Percentiles rank a stretch among this genome's conserved stretches.
Conservation (phyloP, 2,797 vertebrate genomes). For the Phylloscopus collybita region DNA sequence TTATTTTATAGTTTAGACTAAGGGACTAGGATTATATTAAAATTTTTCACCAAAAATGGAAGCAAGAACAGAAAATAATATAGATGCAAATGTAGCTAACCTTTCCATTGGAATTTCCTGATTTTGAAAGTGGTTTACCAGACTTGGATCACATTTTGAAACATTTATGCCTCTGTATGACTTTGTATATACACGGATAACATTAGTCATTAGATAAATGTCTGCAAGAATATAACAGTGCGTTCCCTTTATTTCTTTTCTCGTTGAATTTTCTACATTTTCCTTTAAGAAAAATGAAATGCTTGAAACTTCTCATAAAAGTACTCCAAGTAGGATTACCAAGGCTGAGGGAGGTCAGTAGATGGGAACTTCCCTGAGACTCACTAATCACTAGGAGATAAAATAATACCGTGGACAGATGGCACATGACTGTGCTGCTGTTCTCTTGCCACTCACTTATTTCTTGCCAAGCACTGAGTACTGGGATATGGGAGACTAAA, state of each 20-base stretch:
- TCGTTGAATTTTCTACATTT: neutral
- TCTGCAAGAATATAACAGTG: neutral
- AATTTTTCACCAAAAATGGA: constrained; percentile 20
- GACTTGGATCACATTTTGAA: constrained; percentile 32
- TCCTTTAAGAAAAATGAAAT: neutral
- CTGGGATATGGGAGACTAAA: neutral
- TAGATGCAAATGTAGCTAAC: constrained; percentile 26
- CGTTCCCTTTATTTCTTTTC: neutral
- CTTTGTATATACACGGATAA: constrained; percentile 18
- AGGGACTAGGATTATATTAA: neutral
- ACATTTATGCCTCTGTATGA: constrained; percentile 1
- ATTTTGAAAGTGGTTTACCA: constrained; percentile 59
- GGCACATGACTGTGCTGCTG: neutral
- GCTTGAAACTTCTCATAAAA: neutral
- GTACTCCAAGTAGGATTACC: neutral
- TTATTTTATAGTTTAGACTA: neutral
- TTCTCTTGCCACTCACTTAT: neutral
- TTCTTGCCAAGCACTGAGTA: neutral
- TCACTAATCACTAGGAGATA: neutral
- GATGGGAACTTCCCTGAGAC: neutral
- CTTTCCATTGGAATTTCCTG: constrained; percentile 52
- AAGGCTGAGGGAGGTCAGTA: neutral
- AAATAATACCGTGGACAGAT: neutral
- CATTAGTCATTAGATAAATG: constrained; percentile 39
- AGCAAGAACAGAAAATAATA: constrained; percentile 26